Percentiles rank a stretch among this genome's conserved stretches.
phyloP scores from a whole-genome alignment of 2,888 invertebrate genomes.

The Eretmocerus hayati region DNA sequence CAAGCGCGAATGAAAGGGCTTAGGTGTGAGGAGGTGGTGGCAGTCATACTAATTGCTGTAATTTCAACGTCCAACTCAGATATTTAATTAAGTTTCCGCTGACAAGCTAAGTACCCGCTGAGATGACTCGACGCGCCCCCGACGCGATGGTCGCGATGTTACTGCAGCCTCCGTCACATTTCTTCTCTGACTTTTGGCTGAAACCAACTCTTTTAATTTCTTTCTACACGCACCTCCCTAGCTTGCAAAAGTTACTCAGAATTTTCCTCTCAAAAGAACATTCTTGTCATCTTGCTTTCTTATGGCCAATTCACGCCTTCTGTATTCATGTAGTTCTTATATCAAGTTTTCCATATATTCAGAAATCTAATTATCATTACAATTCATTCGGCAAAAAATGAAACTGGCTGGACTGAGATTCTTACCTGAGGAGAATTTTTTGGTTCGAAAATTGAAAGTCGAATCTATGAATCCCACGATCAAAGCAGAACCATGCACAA shows the following conservation, averaged over 20 bases:
- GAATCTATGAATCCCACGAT: no score
- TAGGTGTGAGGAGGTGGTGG: conserved; percentile 26
- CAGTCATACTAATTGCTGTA: conserved; percentile 47
- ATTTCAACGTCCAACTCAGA: conserved; percentile 46
- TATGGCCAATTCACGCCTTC: no score
- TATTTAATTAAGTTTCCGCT: conserved; percentile 48
- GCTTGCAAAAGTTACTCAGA: neutral
- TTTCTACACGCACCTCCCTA: neutral
- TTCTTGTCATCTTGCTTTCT: no score
- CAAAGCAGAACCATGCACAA: no score
- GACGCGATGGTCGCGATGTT: conserved; percentile 37
- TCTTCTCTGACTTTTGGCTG: neutral
- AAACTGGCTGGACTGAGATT: no score
- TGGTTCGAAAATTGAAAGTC: no score
- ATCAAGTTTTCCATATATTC: no score
- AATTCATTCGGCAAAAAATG: no score
- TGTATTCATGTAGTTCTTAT: no score
- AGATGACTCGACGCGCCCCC: conserved; percentile 25
- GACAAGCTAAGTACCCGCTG: conserved; percentile 35
- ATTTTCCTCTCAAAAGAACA: no score
- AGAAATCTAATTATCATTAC: no score
- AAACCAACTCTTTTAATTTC: neutral
- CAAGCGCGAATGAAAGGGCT: conserved; percentile 25
- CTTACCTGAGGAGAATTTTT: no score
- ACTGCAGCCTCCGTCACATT: conserved; percentile 1